A percentile compares a stretch with the other conserved stretches of the same genome.
Conservation (phyloP, 2,113 vertebrate species). For the Stigmatopora nigra region DNA sequence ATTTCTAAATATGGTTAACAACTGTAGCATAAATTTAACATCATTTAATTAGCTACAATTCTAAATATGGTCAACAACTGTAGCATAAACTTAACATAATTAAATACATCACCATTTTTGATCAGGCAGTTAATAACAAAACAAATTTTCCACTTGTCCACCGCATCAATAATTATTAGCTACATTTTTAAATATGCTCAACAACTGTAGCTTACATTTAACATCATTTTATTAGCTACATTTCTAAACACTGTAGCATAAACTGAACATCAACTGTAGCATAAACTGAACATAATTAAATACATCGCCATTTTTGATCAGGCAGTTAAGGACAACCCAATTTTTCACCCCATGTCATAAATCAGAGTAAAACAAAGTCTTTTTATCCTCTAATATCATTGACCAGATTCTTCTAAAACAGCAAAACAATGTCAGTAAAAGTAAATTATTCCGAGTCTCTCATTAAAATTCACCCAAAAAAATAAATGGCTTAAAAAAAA, state of each 20-base stretch:
- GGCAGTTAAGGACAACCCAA: slow-evolving; percentile 17
- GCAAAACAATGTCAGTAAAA: slow-evolving; percentile 25
- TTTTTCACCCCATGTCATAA: slow-evolving; percentile 23
- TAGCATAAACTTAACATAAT: neutral
- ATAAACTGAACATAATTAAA: slow-evolving; percentile 9
- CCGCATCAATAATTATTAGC: too few species aligned
- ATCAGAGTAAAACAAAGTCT: slow-evolving; percentile 17
- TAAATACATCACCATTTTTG: slow-evolving; percentile 13
- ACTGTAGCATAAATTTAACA: slow-evolving; percentile 13
- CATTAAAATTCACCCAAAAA: slow-evolving; percentile 35
- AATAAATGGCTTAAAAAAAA: slow-evolving; percentile 57
- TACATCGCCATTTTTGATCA: slow-evolving; percentile 1
- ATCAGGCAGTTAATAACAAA: slow-evolving; percentile 14
- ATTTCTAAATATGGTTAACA: slow-evolving; percentile 23
- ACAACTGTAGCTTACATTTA: too few species aligned
- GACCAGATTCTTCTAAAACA: slow-evolving; percentile 25
- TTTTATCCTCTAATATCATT: slow-evolving; percentile 25
- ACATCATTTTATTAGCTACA: too few species aligned
- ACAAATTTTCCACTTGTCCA: slow-evolving; percentile 20
- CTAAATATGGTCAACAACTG: too few species aligned
- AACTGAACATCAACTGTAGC: too few species aligned
- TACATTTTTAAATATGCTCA: too few species aligned
- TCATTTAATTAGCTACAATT: too few species aligned
- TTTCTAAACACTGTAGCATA: too few species aligned
- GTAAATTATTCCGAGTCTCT: slow-evolving; percentile 18